These are phyloP conservation scores for Gambusia affinis DNA, from an alignment of 2,113 vertebrate genomes.

Conservation along the genomic window DNA sequence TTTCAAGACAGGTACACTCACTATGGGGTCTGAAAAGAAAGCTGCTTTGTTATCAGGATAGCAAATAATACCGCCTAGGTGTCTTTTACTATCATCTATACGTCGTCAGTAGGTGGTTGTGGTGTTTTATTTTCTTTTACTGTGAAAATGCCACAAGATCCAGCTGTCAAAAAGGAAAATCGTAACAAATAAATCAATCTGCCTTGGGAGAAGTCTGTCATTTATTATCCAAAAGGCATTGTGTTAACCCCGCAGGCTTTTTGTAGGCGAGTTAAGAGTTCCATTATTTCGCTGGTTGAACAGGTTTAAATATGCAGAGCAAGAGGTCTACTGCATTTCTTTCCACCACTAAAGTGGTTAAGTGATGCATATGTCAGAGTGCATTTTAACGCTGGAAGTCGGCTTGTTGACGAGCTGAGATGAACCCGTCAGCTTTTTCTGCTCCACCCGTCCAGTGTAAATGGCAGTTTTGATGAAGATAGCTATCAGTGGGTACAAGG, in stretches of 20 bases:
- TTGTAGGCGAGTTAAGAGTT: conserved; percentile 47
- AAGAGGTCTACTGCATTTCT: conserved; percentile 41
- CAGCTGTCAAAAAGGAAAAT: conserved; percentile 16
- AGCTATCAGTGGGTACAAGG: conserved; percentile 9
- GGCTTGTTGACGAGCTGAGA: conserved; percentile 27
- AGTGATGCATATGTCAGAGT: conserved; percentile 34
- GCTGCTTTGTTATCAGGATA: conserved; percentile 12
- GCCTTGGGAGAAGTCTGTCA: conserved; percentile 55
- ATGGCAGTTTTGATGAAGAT: conserved; percentile 55
- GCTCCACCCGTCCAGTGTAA: conserved; percentile 16
- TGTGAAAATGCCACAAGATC: conserved; percentile 33
- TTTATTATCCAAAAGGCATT: conserved; percentile 63
- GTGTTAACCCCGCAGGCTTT: conserved; percentile 49
- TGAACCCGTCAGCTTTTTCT: conserved; percentile 42
- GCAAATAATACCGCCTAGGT: not conserved
- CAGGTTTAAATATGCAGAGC: conserved; percentile 46
- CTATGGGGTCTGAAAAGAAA: conserved; percentile 32
- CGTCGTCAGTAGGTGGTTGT: not conserved
- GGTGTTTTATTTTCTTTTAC: conserved; percentile 40
- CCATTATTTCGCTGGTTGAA: conserved; percentile 40
- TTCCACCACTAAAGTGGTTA: conserved; percentile 30
- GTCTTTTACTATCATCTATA: conserved; percentile 50
- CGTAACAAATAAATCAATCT: conserved; percentile 30
- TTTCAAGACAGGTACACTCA: conserved; percentile 43
- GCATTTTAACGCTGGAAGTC: conserved; percentile 36